Evolutionary conservation across 2,797 vertebrate genomes (phyloP).

Genomic region (Limnodromus scolopaceus): DNA sequence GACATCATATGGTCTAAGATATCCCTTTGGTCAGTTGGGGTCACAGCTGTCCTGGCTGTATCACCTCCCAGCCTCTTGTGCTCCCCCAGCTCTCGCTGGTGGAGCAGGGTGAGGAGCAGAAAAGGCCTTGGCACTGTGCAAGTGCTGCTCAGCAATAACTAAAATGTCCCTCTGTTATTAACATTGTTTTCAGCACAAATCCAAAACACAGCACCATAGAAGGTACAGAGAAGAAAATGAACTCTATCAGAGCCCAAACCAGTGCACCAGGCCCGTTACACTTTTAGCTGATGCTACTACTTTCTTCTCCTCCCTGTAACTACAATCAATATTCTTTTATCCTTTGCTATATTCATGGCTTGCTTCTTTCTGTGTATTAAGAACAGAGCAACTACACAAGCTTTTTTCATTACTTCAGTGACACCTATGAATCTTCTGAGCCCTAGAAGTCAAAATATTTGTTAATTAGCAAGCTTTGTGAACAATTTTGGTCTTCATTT

Average conservation of each 20-base stretch:
- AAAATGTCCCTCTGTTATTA: not conserved
- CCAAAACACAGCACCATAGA: not conserved
- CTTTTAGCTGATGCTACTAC: not conserved
- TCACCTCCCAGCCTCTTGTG: not conserved
- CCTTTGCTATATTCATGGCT: not conserved
- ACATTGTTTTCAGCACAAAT: not conserved
- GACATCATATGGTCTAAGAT: accelerated
- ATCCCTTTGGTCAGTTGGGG: not conserved
- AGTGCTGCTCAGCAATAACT: not conserved
- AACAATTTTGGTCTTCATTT: not conserved
- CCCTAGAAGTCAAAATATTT: not conserved
- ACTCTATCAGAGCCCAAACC: not conserved
- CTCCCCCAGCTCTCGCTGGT: not conserved
- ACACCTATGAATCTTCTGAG: not conserved
- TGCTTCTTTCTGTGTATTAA: not conserved
- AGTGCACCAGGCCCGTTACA: not conserved
- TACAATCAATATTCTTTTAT: not conserved
- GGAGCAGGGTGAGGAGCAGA: not conserved
- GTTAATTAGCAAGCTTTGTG: not conserved
- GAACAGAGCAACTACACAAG: not conserved
- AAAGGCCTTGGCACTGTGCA: not conserved
- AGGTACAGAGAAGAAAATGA: not conserved
- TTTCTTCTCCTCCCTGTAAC: not conserved
- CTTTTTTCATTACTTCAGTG: not conserved
- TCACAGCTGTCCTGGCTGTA: not conserved